A percentile compares a stretch with the other conserved stretches of the same genome.
phyloP scores from a whole-genome alignment of 2,797 vertebrate genomes.

The Pachyuromys duprasi region DNA sequence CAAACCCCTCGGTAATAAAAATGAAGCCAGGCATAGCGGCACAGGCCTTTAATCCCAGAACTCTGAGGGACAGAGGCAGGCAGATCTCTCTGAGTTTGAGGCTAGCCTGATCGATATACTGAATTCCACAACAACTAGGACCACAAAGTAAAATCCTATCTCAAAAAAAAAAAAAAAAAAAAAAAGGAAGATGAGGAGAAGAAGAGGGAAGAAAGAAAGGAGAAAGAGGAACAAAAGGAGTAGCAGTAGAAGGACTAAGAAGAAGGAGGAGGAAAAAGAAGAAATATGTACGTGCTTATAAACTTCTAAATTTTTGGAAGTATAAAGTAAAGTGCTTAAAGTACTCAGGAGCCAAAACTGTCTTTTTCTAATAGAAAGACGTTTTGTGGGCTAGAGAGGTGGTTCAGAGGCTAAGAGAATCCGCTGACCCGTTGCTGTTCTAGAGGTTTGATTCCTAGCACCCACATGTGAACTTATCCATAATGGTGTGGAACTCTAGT shows the following conservation, averaged over 20 bases:
- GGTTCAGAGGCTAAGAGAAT: neutral
- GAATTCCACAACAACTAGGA: neutral
- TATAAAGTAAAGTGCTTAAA: neutral
- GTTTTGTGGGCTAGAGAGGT: neutral
- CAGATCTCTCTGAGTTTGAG: neutral
- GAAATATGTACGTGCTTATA: accelerated
- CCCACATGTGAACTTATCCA: neutral
- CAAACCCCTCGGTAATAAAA: neutral
- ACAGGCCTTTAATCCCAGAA: neutral
- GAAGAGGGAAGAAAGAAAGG: neutral
- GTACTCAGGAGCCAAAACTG: neutral
- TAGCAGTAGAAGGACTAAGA: neutral
- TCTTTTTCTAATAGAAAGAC: neutral
- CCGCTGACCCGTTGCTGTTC: neutral
- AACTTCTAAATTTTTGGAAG: neutral
- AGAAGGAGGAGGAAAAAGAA: neutral
- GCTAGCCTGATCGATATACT: neutral
- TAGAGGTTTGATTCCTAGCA: neutral
- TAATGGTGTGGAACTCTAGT: neutral
- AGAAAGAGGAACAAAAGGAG: too few relatives aligned
- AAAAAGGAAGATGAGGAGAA: neutral
- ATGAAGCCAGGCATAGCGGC: neutral
- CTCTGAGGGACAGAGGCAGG: neutral
- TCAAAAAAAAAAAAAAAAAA: neutral
- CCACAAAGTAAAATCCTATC: neutral